Evolutionary conservation across 2,113 vertebrate species (phyloP), one percentile per base, ranked within the genome.

Genomic region (Chaenocephalus aceratus): DNA sequence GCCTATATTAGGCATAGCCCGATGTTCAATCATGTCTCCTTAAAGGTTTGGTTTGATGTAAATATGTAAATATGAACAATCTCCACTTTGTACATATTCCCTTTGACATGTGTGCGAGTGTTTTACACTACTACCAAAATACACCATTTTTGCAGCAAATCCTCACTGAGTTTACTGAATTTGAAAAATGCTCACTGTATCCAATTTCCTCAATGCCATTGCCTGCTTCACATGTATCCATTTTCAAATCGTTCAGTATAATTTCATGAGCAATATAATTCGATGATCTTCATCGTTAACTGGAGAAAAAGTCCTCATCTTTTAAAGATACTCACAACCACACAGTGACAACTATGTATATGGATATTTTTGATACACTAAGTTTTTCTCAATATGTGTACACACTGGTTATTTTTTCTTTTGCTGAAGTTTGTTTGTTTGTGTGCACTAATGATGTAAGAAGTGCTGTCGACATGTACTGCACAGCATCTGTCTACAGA

Each of bases 1-100:
- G 92, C 93, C 93, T 94, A 94, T 92, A 91, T 93, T 94, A 94
- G 93, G 93, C 90, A 1, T 52, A 75, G 85, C 79, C 80, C 61
- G 41, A 51, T 57, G 81, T 89, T 85, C 74, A 84, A 86, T 88
- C 34, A 60, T 21, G 82, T 87, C 83, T 84, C 77, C 70, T 74
- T 89, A 79, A 77, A 80, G 82, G 80, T 85, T 88, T 76, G 76
- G 84, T 87, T 88, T 83, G 79, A 41, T 83, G 84, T 91, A 92
- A 83, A 92, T 88, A 75, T 94, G 90, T 92, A 94, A 89, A 93
- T 92, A 92, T 58, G 63, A 90, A 85, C 77, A 61, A 86, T 79
- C 69, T 89, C 85, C 72, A 76, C 71, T 85, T 86, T 93, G 92
- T 92, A 90, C n/a, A 94, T 89, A 90, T 45, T 76, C 81, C 64